Percentiles rank a stretch among this genome's conserved stretches.
Conservation (phyloP, 2,113 vertebrate species). For the Microtus ochrogaster region DNA sequence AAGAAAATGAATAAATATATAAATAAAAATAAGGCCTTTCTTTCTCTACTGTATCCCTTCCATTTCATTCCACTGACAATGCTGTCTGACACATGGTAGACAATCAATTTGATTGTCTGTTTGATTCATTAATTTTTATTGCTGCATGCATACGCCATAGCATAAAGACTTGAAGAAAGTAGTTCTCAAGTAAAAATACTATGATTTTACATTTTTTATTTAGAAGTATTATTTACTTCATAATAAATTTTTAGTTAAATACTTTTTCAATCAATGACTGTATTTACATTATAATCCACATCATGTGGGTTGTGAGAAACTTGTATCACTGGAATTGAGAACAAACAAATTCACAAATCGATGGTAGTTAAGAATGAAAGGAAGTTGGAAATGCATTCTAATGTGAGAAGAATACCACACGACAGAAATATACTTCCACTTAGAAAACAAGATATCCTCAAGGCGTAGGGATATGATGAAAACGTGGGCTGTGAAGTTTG, state of each 20-base stretch:
- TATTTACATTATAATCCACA: slow-evolving; percentile 35
- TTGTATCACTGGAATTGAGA: slow-evolving; percentile 35
- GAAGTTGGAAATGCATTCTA: not conserved
- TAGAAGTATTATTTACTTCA: not conserved
- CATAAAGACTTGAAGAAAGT: slow-evolving; percentile 14
- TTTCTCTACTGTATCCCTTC: not conserved
- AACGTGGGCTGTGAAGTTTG: not conserved
- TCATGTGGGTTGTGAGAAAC: not conserved
- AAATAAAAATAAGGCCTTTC: not conserved
- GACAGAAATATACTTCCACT: not conserved
- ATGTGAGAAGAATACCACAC: not conserved
- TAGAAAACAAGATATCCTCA: not conserved
- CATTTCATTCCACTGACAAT: not conserved
- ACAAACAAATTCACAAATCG: not conserved
- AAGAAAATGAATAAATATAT: not conserved
- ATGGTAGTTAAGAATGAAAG: not conserved
- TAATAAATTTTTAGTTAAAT: not conserved
- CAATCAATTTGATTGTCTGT: not conserved
- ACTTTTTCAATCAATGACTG: not conserved
- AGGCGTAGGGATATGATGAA: not conserved
- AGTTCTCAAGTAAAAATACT: not conserved
- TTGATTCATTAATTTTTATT: slow-evolving; percentile 10
- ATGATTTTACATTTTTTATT: not conserved
- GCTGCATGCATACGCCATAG: not conserved
- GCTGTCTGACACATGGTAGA: not conserved